phyloP scores from a whole-genome alignment of 1,140 invertebrate genomes.

The Solenopsis invicta region DNA sequence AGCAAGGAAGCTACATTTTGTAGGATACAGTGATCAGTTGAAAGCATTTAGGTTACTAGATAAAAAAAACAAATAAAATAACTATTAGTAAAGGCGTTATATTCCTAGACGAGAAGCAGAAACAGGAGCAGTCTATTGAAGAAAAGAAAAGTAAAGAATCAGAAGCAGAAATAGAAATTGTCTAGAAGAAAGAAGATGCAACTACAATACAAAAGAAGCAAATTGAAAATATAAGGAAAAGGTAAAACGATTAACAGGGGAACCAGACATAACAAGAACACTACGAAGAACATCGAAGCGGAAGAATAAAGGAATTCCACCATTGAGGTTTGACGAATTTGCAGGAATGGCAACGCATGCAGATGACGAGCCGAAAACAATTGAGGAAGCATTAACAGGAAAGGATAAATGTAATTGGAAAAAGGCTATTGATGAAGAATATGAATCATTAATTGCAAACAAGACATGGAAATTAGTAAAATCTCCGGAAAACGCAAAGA shows the following conservation, averaged over 20 bases:
- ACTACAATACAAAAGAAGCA: background rate
- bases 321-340: no score
- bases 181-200: no score
- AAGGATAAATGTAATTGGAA: no score
- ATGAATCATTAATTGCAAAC: no score
- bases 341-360: no score
- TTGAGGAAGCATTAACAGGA: no score
- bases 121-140: background rate
- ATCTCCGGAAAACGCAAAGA: no score
- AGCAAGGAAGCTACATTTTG: constrained; percentile 1
- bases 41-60: constrained; percentile 38
- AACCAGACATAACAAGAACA: background rate
- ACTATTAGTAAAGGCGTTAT: constrained; percentile 29
- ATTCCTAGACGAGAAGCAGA: background rate
- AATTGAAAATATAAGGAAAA: background rate
- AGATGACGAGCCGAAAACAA: no score
- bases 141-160: no score
- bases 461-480: no score
- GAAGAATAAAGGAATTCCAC: background rate
- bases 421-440: no score
- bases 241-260: background rate
- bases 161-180: no score
- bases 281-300: background rate
- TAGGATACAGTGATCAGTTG: constrained; percentile 12
- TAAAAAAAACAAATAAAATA: constrained; percentile 4